Percentiles rank a stretch among this genome's conserved stretches.
phyloP scores from a whole-genome alignment of 2,888 invertebrate species.

The Drosophila parthenogenetica region DNA sequence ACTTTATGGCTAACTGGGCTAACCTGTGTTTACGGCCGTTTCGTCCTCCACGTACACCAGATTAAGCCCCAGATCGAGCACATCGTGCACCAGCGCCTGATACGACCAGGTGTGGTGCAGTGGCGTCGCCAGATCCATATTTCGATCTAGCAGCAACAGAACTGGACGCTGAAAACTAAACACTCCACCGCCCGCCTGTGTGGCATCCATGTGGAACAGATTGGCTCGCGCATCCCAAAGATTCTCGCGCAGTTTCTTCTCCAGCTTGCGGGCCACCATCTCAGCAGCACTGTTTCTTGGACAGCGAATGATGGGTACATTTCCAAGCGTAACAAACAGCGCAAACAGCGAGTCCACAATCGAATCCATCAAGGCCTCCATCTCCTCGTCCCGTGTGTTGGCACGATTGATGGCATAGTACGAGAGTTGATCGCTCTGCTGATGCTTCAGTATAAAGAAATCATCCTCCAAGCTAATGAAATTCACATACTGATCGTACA shows the following conservation, averaged over 20 bases:
- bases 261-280: conserved; percentile 98
- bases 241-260: conserved; percentile 98
- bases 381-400: conserved; percentile 97
- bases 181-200: conserved; percentile 89
- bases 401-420: conserved; percentile 98
- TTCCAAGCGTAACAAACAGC: conserved; percentile 97
- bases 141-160: conserved; percentile 95
- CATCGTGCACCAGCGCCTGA: conserved; percentile 98
- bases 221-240: conserved; percentile 98
- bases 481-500: conserved; percentile 99
- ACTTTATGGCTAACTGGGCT: background rate
- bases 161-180: conserved; percentile 97
- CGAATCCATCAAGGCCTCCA: conserved; percentile 96
- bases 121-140: conserved; percentile 98
- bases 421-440: conserved; percentile 95
- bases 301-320: conserved; percentile 87
- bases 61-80: conserved; percentile 96
- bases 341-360: conserved; percentile 99
- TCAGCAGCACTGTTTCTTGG: conserved; percentile 99
- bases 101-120: conserved; percentile 99
- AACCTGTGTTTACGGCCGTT: conserved; percentile 84
- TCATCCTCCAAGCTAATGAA: conserved; percentile 99
- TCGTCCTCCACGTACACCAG: conserved; percentile 90
- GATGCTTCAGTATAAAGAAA: conserved; percentile 96
- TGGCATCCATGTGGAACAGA: conserved; percentile 94